Conservation (phyloP, 2,797 vertebrate genomes). For the Chromis chromis region DNA sequence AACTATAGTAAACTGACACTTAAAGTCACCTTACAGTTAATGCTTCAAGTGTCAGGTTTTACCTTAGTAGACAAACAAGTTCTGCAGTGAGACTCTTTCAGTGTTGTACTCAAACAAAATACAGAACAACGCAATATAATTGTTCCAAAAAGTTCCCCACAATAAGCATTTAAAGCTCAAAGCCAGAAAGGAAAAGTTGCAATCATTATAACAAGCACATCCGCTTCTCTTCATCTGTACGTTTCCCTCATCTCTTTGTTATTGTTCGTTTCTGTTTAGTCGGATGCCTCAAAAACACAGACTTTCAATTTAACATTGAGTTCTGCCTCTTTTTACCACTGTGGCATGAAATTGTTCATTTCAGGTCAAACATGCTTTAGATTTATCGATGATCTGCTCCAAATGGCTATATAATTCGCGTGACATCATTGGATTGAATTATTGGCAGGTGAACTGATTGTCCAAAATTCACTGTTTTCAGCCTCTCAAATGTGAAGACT, state of each 20-base stretch:
- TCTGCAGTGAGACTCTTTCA: neutral
- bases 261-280: conserved; percentile 17
- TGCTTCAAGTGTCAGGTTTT: neutral
- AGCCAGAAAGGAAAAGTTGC: neutral
- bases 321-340: conserved; percentile 6
- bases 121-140: too few species aligned
- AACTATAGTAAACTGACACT: too few species aligned
- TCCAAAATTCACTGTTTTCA: too few species aligned
- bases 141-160: neutral
- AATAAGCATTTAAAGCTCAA: neutral
- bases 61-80: neutral
- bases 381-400: neutral
- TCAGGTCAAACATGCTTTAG: conserved; percentile 25
- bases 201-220: conserved; percentile 24
- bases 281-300: neutral
- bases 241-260: conserved; percentile 1
- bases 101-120: too few species aligned
- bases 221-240: conserved; percentile 8
- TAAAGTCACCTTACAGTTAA: too few species aligned
- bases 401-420: neutral
- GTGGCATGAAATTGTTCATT: conserved; percentile 13
- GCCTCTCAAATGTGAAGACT: neutral
- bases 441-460: neutral
- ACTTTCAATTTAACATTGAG: conserved; percentile 4
- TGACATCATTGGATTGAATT: neutral